Conservation (phyloP, 2,113 vertebrate genomes). For the Anolis sagrei region DNA sequence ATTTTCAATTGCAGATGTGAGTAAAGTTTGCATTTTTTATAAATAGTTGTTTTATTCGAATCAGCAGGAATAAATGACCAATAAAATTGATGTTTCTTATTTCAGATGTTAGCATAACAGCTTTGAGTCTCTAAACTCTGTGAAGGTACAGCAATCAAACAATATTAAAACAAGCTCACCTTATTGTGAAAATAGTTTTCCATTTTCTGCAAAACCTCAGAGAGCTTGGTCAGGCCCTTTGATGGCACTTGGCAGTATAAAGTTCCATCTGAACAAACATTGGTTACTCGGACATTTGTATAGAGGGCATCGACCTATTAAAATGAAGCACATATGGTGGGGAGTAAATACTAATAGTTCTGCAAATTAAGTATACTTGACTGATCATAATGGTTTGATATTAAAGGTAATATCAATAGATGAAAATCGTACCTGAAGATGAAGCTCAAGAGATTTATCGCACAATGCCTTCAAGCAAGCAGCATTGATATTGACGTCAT, state of each 20-base stretch:
- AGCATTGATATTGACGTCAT: constrained; percentile 91
- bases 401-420: neutral
- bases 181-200: constrained; percentile 84
- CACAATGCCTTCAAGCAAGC: constrained; percentile 84
- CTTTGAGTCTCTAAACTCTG: neutral
- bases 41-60: neutral
- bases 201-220: constrained; percentile 80
- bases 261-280: constrained; percentile 86
- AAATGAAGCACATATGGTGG: neutral
- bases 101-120: neutral
- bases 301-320: constrained; percentile 82
- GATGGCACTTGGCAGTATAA: constrained; percentile 91
- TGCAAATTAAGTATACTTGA: neutral
- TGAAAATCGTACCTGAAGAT: constrained; percentile 80
- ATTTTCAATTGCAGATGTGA: neutral
- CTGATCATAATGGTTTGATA: neutral
- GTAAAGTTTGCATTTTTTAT: neutral
- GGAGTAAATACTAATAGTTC: neutral
- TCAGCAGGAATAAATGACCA: neutral
- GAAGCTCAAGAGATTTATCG: constrained; percentile 85
- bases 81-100: neutral
- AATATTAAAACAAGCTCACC: constrained; percentile 67
- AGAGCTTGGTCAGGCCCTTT: constrained; percentile 84
- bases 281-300: constrained; percentile 85
- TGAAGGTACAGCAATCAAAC: neutral